Evolutionary conservation across 2,113 vertebrate genomes (phyloP).

Genomic region (Columbina picui): DNA sequence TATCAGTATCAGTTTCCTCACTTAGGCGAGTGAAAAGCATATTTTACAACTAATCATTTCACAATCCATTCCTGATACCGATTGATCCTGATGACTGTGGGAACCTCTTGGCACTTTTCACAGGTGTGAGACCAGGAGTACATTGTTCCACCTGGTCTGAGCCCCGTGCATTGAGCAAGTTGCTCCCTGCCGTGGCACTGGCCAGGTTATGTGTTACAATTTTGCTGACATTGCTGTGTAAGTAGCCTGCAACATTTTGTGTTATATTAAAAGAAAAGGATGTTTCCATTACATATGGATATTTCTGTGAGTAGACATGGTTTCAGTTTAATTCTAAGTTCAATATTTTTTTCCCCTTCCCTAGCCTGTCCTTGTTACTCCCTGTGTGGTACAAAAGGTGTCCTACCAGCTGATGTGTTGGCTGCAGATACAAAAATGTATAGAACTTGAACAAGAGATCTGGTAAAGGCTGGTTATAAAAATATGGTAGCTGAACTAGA

Average conservation of each 20-base stretch:
- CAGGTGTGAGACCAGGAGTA: background rate
- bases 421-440: background rate
- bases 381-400: background rate
- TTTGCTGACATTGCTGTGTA: background rate
- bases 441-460: background rate
- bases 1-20: background rate
- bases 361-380: background rate
- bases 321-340: background rate
- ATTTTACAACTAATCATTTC: constrained; percentile 12
- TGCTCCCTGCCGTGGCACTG: constrained; percentile 23
- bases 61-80: constrained; percentile 50
- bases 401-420: background rate
- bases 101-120: constrained; percentile 44
- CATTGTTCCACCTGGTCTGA: background rate
- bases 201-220: background rate
- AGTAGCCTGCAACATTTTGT: background rate
- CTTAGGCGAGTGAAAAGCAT: background rate
- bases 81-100: constrained; percentile 15
- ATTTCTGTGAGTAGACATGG: background rate
- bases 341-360: fast-evolving
- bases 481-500: background rate
- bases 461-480: background rate
- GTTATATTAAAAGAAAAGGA: constrained; percentile 1
- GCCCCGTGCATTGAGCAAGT: background rate
- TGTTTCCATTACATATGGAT: background rate